These are phyloP conservation scores for Callipepla californica DNA, from an alignment of 2,113 vertebrate genomes.

Conservation along the genomic window DNA sequence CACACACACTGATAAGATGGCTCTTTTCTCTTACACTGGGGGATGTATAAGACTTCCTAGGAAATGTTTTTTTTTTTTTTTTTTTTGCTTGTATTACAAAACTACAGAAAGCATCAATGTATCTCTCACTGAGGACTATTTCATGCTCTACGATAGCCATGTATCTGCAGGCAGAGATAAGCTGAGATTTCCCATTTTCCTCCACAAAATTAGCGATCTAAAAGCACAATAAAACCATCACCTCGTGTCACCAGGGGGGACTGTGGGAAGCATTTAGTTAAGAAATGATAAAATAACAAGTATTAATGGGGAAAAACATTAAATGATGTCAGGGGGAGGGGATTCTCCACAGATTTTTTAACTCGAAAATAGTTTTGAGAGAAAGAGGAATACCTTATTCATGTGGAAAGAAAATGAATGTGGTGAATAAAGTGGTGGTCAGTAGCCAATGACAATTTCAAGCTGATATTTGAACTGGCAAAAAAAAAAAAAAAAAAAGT, in stretches of 20 bases:
- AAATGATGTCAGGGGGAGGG: not conserved
- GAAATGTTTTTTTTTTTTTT: not conserved
- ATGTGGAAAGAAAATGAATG: constrained; percentile 13
- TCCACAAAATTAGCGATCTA: constrained; percentile 77
- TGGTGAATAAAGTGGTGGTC: not conserved
- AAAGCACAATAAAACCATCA: constrained; percentile 71
- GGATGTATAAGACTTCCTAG: constrained; percentile 21
- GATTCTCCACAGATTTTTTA: not conserved
- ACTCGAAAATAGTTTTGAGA: constrained; percentile 52
- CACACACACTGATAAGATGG: constrained; percentile 27
- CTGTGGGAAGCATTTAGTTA: constrained; percentile 1
- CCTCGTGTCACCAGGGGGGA: constrained; percentile 29
- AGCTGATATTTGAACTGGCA: not conserved
- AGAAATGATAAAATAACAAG: not conserved
- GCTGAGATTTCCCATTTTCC: constrained; percentile 71
- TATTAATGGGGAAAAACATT: constrained; percentile 11
- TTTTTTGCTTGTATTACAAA: constrained; percentile 20
- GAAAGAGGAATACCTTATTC: constrained; percentile 33
- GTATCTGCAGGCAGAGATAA: constrained; percentile 80
- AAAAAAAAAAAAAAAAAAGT: not conserved
- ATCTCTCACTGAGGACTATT: constrained; percentile 71
- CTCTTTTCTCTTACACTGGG: constrained; percentile 21
- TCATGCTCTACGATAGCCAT: constrained; percentile 65
- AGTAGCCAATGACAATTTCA: not conserved
- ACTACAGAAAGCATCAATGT: constrained; percentile 58